phyloP scores from a whole-genome alignment of 2,113 vertebrate species.

The Australoheros scitulus region DNA sequence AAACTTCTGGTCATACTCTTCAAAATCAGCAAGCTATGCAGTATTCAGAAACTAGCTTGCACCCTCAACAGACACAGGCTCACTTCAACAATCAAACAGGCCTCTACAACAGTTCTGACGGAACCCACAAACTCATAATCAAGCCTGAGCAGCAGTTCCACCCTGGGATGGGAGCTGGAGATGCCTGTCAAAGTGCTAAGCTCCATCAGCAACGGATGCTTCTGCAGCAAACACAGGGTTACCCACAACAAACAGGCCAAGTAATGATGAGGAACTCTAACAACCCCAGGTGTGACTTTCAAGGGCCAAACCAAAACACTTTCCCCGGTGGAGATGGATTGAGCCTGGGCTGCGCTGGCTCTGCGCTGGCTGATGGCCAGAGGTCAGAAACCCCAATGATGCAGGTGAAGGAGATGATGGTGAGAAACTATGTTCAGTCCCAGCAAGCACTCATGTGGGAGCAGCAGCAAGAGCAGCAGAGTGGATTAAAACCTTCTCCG shows the following conservation, averaged over 20 bases:
- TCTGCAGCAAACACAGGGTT: constrained; percentile 70
- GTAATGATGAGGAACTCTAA: constrained; percentile 69
- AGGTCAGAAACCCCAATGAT: constrained; percentile 84
- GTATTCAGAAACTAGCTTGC: constrained; percentile 71
- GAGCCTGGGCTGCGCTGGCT: constrained; percentile 73
- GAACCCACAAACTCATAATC: constrained; percentile 81
- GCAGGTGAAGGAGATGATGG: constrained; percentile 94
- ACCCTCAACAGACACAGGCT: constrained; percentile 63
- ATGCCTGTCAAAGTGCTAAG: constrained; percentile 84
- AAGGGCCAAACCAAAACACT: constrained; percentile 65
- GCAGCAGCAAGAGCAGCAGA: constrained; percentile 78
- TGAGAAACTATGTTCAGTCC: constrained; percentile 92
- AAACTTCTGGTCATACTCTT: constrained; percentile 57
- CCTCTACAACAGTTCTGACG: constrained; percentile 63
- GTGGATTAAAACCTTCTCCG: constrained; percentile 64
- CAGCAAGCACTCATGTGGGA: constrained; percentile 96
- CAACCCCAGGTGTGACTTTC: constrained; percentile 77
- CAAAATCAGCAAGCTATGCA: constrained; percentile 75
- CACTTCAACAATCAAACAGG: constrained; percentile 73
- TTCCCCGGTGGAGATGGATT: constrained; percentile 68
- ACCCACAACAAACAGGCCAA: constrained; percentile 66
- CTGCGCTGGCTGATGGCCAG: constrained; percentile 62
- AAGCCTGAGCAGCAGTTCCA: constrained; percentile 93
- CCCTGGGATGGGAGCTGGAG: constrained; percentile 71
- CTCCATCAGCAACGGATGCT: constrained; percentile 69